These are phyloP conservation scores for Caenorhabditis latens DNA, from an alignment of 1,140 invertebrate genomes.

Conservation along the genomic window DNA sequence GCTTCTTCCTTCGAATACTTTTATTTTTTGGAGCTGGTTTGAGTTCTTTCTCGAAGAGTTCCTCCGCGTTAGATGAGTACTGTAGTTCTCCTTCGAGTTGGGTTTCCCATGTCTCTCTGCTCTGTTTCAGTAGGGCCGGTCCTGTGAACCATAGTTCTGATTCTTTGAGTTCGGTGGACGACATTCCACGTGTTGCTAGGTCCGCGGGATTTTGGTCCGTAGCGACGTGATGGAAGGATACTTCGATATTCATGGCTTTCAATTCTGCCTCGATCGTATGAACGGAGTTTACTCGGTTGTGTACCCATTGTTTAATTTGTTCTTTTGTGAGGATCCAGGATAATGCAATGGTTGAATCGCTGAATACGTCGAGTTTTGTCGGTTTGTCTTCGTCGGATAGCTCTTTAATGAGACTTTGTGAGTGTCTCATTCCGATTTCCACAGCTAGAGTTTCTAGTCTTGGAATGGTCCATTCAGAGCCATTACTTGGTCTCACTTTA, in stretches of 20 bases:
- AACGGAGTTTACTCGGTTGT: background rate
- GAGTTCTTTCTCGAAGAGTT: background rate
- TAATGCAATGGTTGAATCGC: slow-evolving; percentile 2
- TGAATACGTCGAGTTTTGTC: background rate
- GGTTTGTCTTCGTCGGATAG: background rate
- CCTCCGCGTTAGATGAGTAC: background rate
- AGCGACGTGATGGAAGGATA: background rate
- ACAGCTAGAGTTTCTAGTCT: background rate
- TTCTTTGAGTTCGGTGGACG: background rate
- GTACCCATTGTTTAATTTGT: background rate
- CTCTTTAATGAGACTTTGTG: background rate
- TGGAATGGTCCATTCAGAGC: background rate
- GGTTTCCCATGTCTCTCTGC: background rate
- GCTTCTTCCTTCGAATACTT: background rate
- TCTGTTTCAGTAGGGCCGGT: background rate
- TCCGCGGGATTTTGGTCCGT: background rate
- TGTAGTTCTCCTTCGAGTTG: background rate
- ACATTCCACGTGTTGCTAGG: background rate
- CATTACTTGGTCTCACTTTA: background rate
- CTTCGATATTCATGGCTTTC: background rate
- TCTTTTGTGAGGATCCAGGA: background rate
- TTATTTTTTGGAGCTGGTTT: background rate
- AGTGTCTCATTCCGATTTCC: background rate
- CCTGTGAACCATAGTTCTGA: background rate
- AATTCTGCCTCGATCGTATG: background rate